phyloP scores from a whole-genome alignment of 2,113 vertebrate species.

The Heterotilapia buettikoferi region DNA sequence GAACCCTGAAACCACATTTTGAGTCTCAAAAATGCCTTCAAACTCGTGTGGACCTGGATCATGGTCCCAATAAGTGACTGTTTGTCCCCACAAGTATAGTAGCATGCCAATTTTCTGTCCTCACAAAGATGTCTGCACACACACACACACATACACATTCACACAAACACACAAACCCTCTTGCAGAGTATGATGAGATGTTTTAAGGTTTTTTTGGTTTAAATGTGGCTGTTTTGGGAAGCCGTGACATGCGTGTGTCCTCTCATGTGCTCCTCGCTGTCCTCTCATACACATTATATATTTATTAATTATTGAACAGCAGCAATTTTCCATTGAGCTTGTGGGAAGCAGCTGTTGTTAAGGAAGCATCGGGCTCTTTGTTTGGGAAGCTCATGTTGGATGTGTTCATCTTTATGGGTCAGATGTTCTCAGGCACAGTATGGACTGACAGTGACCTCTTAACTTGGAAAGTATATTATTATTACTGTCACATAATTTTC shows the following conservation, averaged over 20 bases:
- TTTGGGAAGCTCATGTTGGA: not conserved
- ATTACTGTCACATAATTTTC: not conserved
- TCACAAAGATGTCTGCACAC: accelerated
- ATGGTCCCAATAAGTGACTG: not conserved
- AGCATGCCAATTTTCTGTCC: not conserved
- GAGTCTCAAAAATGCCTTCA: not conserved
- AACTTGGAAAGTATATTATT: not conserved
- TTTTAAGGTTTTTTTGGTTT: not conserved
- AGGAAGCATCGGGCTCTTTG: not conserved
- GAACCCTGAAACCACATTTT: not conserved
- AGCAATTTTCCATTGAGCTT: not conserved
- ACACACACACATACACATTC: accelerated
- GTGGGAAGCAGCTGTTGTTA: not conserved
- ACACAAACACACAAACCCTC: not conserved
- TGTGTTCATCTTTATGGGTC: accelerated
- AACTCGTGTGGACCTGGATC: not conserved
- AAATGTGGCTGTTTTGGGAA: not conserved
- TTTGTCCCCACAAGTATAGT: no score
- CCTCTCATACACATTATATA: not conserved
- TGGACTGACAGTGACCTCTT: not conserved
- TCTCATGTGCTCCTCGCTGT: not conserved
- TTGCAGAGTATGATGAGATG: not conserved
- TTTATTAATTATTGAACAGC: not conserved
- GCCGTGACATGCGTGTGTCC: not conserved
- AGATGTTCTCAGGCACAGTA: not conserved